Evolutionary conservation across 2,113 vertebrate species (phyloP), one percentile per base, ranked within the genome.

Genomic region (Lampris megalopsis): DNA sequence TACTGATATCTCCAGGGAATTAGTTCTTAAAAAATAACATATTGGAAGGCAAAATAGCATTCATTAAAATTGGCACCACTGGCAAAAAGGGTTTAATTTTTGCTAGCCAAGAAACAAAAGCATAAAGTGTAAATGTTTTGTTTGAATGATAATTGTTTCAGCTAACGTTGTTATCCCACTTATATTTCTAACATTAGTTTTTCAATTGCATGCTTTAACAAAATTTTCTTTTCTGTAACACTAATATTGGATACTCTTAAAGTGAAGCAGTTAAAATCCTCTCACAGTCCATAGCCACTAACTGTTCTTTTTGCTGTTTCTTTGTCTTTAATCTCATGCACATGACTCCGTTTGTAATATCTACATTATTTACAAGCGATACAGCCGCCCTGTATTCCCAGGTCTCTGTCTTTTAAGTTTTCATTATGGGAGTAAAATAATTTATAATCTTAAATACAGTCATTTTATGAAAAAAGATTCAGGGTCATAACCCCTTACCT

Each of bases 351-450:
- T 93, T 92, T 95, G 95, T 84, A 95, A 85, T 99, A 98, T 99
- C 96, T 98, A 99, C 97, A 98, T 80, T 99, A 99, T 99, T 92
- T 99, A 99, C 97, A 98, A 96, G 96, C 96, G 96, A 96, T 97
- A 97, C 96, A 98, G 96, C 97, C 96, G 94, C 96, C 96, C 96
- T 96, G 96, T 96, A 94, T 95, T 96, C 94, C 94, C 94, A 89
- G 94, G 94, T 95, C 95, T 96, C 95, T 96, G 94, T 96, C 96
- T 97, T 24, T 24, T 95, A 96, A 95, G 95, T 96, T 97, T 94
- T 96, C 95, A 95, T 92, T 91, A 93, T 96, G 94, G 95, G 96
- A 97, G 97, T 97, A 98, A 98, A 97, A 98, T 97, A 97, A 97
- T 98, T 93, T 95, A 94, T 94, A 92, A 94, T 94, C 93, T 94